Evolutionary conservation across 2,113 vertebrate species (phyloP), one percentile per base, ranked within the genome.

Genomic region (Ictalurus furcatus): DNA sequence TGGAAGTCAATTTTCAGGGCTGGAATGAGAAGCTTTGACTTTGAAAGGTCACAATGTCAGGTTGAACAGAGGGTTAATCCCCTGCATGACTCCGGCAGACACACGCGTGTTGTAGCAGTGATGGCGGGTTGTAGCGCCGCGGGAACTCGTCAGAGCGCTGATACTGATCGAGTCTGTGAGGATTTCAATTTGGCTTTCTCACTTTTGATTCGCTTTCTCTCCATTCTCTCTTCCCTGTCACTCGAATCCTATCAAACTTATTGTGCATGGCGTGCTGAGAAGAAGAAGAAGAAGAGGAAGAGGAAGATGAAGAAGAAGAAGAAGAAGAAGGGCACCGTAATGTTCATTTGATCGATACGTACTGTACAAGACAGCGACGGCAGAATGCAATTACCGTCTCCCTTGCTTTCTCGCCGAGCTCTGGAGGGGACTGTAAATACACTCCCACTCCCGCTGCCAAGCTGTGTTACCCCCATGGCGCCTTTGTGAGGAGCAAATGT

Each of bases 301-400:
- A 48, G 9, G 8, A 48, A 48, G 8, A 52, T 11, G 85, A 67
- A 84, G 59, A 80, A n/a, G 82, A 52, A 52, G 9, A 11, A 52
- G 48, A 11, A 52, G 9, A 52, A 52, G 48, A 52, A 52, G 80
- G n/a, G 28, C 67, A 85, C 40, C 28, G 87, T 89, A 87, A 89
- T 84, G 79, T 88, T 89, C 69, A 63, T 23, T 87, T 90, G 90
- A 90, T 92, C 91, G 87, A 92, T 90, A 90, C 37, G 65, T 83
- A 90, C 87, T 40, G 65, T 83, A 90, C 87, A 91, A 92, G 91
- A 84, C 91, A 90, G 88, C n/a, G 16, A 78, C 89, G 85, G 89
- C 17, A 63, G 85, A 92, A 91, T 90, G 90, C 90, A 92, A 92
- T 92, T 92, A 91, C 82, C 86, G 34, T 89, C 82, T 87, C 83